Evolutionary conservation across 2,797 vertebrate species (phyloP).

Genomic region (Ficedula albicollis): DNA sequence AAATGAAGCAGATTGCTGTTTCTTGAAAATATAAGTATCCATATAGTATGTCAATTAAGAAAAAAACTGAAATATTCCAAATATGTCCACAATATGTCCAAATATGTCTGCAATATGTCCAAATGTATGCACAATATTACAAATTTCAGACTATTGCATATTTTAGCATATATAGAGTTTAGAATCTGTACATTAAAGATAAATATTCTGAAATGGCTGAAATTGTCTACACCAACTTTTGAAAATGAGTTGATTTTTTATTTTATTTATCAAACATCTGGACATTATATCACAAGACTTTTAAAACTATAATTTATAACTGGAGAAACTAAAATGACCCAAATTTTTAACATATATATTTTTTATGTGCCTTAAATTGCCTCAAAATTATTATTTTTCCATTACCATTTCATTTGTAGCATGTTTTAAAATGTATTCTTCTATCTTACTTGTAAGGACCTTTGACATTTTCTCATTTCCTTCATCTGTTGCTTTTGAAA

Average conservation of each 20-base stretch:
- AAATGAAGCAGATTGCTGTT: conserved; percentile 76
- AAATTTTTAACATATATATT: neutral
- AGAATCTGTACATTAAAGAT: conserved; percentile 51
- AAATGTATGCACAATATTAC: conserved; percentile 80
- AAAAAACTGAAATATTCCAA: conserved; percentile 80
- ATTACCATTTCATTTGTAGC: neutral
- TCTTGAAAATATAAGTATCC: conserved; percentile 77
- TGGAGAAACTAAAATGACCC: neutral
- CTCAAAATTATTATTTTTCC: neutral
- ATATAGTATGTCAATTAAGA: conserved; percentile 79
- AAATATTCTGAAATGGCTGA: conserved; percentile 28
- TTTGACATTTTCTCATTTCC: neutral
- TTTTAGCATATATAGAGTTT: conserved; percentile 73
- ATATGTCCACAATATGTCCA: conserved; percentile 82
- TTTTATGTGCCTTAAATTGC: neutral
- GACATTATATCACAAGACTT: neutral
- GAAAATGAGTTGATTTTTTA: neutral
- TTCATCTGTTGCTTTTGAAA: neutral
- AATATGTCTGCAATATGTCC: conserved; percentile 82
- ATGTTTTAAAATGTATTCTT: neutral
- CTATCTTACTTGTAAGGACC: neutral
- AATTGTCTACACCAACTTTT: conserved; percentile 13
- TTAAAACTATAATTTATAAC: neutral
- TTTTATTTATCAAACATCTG: conserved; percentile 8
- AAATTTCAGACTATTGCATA: conserved; percentile 73